Percentiles rank a stretch among this genome's conserved stretches.
Evolutionary conservation across 2,888 invertebrate genomes (phyloP).

Genomic region (Ptilodon capucinus): DNA sequence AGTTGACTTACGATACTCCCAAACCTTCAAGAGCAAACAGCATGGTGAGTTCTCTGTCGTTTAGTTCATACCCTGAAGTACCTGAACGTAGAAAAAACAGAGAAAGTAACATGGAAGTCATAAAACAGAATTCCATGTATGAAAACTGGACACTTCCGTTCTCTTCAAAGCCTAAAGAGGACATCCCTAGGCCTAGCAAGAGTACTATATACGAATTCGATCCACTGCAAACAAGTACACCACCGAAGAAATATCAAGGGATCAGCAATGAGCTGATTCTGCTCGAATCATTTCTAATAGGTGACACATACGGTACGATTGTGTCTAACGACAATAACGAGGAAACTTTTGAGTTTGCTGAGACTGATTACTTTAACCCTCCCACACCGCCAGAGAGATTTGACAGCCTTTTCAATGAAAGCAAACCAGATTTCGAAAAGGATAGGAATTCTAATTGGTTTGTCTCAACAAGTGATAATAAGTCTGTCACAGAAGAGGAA

Average conservation of each 20-base stretch:
- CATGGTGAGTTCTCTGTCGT: conserved; percentile 44
- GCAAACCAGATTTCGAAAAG: conserved; percentile 43
- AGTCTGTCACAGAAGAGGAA: conserved; percentile 39
- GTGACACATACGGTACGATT: conserved; percentile 86
- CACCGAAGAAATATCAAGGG: conserved; percentile 56
- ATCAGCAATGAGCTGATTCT: conserved; percentile 84
- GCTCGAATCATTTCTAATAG: conserved; percentile 86
- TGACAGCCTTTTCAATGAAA: conserved; percentile 83
- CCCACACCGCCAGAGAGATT: conserved; percentile 85
- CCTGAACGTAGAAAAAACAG: conserved; percentile 60
- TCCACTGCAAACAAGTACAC: conserved; percentile 71
- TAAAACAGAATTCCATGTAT: conserved; percentile 67
- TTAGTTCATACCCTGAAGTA: conserved; percentile 53
- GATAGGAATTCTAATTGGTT: conserved; percentile 74
- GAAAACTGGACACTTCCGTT: conserved; percentile 67
- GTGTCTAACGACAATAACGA: conserved; percentile 70
- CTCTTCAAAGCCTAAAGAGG: conserved; percentile 22
- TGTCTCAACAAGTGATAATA: conserved; percentile 41
- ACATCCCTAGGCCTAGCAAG: conserved; percentile 57
- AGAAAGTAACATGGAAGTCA: conserved; percentile 44
- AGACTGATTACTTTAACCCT: conserved; percentile 76
- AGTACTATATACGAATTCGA: conserved; percentile 90
- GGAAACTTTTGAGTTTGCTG: conserved; percentile 57
- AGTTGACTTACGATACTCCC: conserved; percentile 68
- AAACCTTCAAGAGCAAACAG: conserved; percentile 61